These are phyloP conservation scores for Catharus minimus DNA, from an alignment of 2,113 vertebrate genomes.

Conservation along the genomic window DNA sequence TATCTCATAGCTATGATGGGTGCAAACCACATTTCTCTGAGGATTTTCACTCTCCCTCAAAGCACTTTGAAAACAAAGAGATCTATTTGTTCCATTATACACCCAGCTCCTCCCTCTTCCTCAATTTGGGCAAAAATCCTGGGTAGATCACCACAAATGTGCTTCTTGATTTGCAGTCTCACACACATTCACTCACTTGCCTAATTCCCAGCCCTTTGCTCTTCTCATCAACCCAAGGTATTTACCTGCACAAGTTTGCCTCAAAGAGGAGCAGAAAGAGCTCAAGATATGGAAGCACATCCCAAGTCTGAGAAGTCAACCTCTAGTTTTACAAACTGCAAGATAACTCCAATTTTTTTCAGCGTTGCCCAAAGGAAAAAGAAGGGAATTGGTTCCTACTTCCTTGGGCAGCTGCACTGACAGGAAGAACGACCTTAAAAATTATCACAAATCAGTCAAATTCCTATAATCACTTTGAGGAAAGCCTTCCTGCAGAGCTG, in stretches of 20 bases:
- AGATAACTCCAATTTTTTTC: neutral
- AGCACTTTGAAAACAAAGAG: neutral
- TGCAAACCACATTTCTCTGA: neutral
- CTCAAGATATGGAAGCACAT: neutral
- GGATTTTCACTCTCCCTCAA: neutral
- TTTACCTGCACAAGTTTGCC: neutral
- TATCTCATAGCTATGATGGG: neutral
- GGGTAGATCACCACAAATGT: neutral
- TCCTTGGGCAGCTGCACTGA: neutral
- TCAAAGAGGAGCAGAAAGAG: neutral
- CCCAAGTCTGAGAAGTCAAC: neutral
- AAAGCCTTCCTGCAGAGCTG: neutral
- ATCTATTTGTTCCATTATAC: neutral
- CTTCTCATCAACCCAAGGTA: neutral
- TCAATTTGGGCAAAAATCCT: neutral
- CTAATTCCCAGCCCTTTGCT: neutral
- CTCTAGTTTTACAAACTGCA: neutral
- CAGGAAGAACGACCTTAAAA: neutral
- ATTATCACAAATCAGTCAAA: neutral
- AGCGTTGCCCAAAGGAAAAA: neutral
- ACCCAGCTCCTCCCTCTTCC: neutral
- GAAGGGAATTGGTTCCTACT: neutral
- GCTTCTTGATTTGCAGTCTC: neutral
- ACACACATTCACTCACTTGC: neutral
- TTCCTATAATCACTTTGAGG: neutral